Conservation (phyloP, 2,113 vertebrate species). For the Pseudois nayaur region DNA sequence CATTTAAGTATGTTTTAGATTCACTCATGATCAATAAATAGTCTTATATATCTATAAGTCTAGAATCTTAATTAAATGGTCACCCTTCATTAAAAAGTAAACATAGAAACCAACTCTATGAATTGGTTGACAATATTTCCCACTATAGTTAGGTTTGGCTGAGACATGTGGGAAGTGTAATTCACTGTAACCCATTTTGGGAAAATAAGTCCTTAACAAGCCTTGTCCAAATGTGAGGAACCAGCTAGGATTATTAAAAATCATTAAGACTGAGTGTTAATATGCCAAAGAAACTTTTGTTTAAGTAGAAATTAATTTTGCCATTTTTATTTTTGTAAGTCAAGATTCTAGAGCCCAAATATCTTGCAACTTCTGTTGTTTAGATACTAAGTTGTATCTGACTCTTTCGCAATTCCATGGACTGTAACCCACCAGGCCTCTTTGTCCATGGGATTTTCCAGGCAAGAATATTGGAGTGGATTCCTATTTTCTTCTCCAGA, state of each 20-base stretch:
- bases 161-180: background rate
- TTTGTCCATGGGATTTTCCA: background rate
- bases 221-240: background rate
- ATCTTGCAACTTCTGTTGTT: background rate
- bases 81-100: background rate
- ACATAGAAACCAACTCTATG: background rate
- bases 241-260: background rate
- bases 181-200: background rate
- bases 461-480: background rate
- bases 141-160: background rate
- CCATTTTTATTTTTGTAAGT: background rate
- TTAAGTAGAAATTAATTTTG: constrained; percentile 12
- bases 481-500: background rate
- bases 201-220: background rate
- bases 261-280: background rate
- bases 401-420: background rate
- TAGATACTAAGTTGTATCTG: background rate
- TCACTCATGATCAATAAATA: background rate
- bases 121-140: background rate
- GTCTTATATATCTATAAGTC: background rate
- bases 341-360: background rate
- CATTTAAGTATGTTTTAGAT: background rate
- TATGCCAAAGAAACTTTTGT: background rate
- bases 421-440: background rate
- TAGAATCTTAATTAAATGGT: background rate